phyloP scores from a whole-genome alignment of 2,888 invertebrate genomes.

The Andrena minutula region DNA sequence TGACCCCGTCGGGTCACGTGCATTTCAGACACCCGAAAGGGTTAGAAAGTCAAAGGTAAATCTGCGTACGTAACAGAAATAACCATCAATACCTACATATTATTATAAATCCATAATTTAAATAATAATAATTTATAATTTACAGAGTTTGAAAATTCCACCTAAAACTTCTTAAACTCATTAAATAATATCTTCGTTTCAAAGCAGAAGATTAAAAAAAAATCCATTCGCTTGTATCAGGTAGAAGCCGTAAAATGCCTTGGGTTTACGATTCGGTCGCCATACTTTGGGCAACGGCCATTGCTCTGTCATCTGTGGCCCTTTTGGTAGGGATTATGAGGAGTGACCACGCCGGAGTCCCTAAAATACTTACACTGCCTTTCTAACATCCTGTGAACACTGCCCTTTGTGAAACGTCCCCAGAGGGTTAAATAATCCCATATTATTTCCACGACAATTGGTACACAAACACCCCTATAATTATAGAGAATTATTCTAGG shows the following conservation, averaged over 20 bases:
- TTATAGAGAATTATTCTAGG: slow-evolving; percentile 21
- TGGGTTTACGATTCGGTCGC: background rate
- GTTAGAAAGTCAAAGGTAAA: too few relatives aligned
- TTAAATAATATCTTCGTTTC: too few relatives aligned
- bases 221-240: too few relatives aligned
- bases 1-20: too few relatives aligned
- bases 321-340: slow-evolving; percentile 45
- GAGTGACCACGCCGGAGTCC: slow-evolving; percentile 56
- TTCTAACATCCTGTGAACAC: slow-evolving; percentile 76
- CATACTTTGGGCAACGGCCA: slow-evolving; percentile 41
- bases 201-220: too few relatives aligned
- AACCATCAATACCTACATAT: too few relatives aligned
- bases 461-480: slow-evolving; percentile 10
- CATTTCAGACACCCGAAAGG: too few relatives aligned
- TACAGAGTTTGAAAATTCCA: too few relatives aligned
- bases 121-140: too few relatives aligned
- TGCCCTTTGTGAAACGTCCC: slow-evolving; percentile 77
- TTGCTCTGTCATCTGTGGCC: slow-evolving; percentile 50
- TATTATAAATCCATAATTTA: too few relatives aligned
- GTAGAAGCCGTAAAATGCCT: background rate
- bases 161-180: too few relatives aligned
- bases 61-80: too few relatives aligned
- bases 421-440: slow-evolving; percentile 55
- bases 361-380: slow-evolving; percentile 72
- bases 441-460: background rate